Percentiles rank a stretch among this genome's conserved stretches.
Evolutionary conservation across 2,113 vertebrate species (phyloP).

Genomic region (Spea multiplicata): DNA sequence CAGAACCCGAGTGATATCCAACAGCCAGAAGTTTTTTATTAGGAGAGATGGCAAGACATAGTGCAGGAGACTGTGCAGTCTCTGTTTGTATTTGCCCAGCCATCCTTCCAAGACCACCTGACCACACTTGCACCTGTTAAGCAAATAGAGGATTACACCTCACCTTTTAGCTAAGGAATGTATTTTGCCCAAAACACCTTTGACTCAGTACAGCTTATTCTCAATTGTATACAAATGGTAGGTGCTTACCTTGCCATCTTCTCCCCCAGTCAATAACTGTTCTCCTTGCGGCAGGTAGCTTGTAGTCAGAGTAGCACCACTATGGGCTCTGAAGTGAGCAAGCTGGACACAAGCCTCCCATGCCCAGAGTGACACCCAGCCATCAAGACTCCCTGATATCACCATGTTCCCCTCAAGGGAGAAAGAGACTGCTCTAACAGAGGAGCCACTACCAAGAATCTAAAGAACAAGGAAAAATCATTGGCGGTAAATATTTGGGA

Average conservation of each 20-base stretch:
- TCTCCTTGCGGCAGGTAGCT: conserved; percentile 67
- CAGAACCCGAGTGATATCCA: conserved; percentile 70
- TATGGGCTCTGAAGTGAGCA: conserved; percentile 74
- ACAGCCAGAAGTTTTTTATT: conserved; percentile 61
- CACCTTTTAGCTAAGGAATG: not conserved
- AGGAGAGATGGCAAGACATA: conserved; percentile 69
- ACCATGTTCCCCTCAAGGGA: conserved; percentile 65
- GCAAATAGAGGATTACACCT: not conserved
- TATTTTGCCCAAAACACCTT: not conserved
- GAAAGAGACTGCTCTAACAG: conserved; percentile 74
- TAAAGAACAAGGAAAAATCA: conserved; percentile 39
- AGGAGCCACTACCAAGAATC: conserved; percentile 64
- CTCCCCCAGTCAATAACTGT: conserved; percentile 71
- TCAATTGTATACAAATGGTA: not conserved
- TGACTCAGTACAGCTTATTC: not conserved
- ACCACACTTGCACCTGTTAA: conserved; percentile 78
- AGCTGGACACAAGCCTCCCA: conserved; percentile 66
- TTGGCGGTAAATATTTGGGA: too few species aligned
- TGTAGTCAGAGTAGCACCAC: conserved; percentile 60
- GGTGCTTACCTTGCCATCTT: conserved; percentile 71
- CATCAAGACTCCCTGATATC: conserved; percentile 70
- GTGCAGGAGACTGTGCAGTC: conserved; percentile 59
- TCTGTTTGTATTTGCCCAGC: conserved; percentile 49
- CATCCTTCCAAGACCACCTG: conserved; percentile 69
- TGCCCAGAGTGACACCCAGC: conserved; percentile 79